These are phyloP conservation scores for Chlorops oryzae DNA, from an alignment of 1,140 invertebrate genomes.

Conservation along the genomic window DNA sequence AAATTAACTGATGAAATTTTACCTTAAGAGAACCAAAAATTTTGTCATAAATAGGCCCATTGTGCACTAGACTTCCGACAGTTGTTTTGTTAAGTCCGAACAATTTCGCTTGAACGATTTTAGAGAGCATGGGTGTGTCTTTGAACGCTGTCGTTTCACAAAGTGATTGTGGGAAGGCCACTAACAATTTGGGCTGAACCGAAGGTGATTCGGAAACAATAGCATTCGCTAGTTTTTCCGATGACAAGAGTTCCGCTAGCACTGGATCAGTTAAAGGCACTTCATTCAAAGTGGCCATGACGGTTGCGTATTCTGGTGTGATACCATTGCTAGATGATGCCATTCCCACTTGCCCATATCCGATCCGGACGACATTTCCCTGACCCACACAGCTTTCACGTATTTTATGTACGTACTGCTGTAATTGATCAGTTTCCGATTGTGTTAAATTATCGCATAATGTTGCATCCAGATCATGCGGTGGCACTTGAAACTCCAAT, in stretches of 20 bases:
- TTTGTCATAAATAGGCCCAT: constrained; percentile 55
- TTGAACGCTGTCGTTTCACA: constrained; percentile 26
- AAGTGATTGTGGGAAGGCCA: constrained; percentile 33
- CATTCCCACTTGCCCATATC: constrained; percentile 23
- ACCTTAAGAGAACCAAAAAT: constrained; percentile 50
- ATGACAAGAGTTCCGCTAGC: constrained; percentile 24
- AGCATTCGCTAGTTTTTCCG: constrained; percentile 25
- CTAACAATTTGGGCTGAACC: constrained; percentile 28
- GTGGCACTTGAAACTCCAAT: constrained; percentile 71
- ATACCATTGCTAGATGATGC: constrained; percentile 14
- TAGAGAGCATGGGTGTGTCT: constrained; percentile 15
- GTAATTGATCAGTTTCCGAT: constrained; percentile 55
- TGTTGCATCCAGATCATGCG: constrained; percentile 66
- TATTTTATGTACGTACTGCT: constrained; percentile 60
- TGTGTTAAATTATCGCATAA: constrained; percentile 58
- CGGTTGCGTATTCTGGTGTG: background rate
- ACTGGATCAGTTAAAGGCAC: constrained; percentile 26
- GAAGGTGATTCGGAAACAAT: constrained; percentile 8
- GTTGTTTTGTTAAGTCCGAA: constrained; percentile 29
- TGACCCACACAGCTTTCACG: constrained; percentile 59
- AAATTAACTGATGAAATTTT: background rate
- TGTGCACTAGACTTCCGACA: constrained; percentile 51
- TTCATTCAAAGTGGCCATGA: constrained; percentile 17
- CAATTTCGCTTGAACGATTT: constrained; percentile 28
- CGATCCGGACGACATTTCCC: constrained; percentile 55